phyloP scores from a whole-genome alignment of 1,140 invertebrate genomes.

The Calephelis virginiensis region DNA sequence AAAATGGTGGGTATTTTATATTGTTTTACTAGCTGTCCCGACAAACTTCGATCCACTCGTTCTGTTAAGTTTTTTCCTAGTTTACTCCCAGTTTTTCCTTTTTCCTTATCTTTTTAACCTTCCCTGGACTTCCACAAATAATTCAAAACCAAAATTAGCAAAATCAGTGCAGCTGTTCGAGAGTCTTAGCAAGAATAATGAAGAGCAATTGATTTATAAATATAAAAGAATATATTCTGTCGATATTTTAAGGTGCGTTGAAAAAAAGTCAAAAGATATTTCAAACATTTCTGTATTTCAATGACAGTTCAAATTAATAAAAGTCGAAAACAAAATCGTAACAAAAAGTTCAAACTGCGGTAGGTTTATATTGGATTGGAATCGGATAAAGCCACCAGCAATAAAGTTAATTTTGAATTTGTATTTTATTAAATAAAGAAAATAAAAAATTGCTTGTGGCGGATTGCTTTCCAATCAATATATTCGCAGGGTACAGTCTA shows the following conservation, averaged over 20 bases:
- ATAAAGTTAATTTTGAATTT: constrained; percentile 17
- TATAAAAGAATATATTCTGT: no score
- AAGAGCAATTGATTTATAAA: no score
- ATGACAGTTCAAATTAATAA: constrained; percentile 74
- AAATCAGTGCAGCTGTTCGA: no score
- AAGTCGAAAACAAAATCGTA: constrained; percentile 74
- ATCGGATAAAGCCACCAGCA: constrained; percentile 48
- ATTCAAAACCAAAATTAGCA: no score
- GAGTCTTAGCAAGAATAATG: no score
- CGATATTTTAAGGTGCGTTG: not conserved
- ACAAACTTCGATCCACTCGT: no score
- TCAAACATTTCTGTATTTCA: constrained; percentile 76
- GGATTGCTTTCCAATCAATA: constrained; percentile 60
- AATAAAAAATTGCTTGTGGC: constrained; percentile 16
- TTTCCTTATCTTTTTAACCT: no score
- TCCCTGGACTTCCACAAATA: no score
- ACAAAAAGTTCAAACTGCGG: constrained; percentile 59
- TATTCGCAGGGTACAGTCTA: constrained; percentile 68
- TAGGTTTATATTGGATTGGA: constrained; percentile 70
- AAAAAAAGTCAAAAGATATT: constrained; percentile 49
- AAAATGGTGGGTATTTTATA: no score
- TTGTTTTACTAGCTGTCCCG: no score
- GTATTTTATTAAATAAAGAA: constrained; percentile 27
- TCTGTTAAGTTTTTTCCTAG: no score
- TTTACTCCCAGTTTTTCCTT: no score